These are phyloP conservation scores for Chelonoidis abingdonii DNA, from an alignment of 2,113 vertebrate species.

Conservation along the genomic window DNA sequence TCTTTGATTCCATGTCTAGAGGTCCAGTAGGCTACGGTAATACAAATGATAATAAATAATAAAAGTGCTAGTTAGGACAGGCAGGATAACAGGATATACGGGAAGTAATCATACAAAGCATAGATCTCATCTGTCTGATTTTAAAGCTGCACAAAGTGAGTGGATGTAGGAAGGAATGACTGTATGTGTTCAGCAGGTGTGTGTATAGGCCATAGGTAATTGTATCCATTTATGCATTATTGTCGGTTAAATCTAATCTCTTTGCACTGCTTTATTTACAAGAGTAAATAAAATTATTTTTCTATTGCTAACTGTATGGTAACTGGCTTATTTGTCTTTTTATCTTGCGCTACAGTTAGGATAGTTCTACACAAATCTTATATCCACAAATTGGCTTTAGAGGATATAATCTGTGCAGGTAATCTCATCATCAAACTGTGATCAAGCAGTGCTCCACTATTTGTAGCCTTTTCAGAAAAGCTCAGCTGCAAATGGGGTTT, in stretches of 20 bases:
- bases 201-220: slow-evolving; percentile 31
- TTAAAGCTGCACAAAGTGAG: slow-evolving; percentile 7
- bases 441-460: not conserved
- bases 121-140: slow-evolving; percentile 45
- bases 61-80: slow-evolving; percentile 28
- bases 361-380: not conserved
- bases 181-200: not conserved
- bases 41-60: not conserved
- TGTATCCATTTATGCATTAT: slow-evolving; percentile 80
- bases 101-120: slow-evolving; percentile 21
- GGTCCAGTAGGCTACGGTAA: not conserved
- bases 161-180: not conserved
- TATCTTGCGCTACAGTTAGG: not conserved
- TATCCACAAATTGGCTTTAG: not conserved
- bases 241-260: slow-evolving; percentile 72
- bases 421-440: not conserved
- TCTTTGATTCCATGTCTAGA: not conserved
- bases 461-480: not conserved
- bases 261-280: slow-evolving; percentile 83
- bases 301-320: slow-evolving; percentile 69
- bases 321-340: not conserved
- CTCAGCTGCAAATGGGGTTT: not conserved
- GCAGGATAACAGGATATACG: not conserved
- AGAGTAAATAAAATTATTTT: slow-evolving; percentile 85
- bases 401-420: not conserved